Evolutionary conservation across 2,888 invertebrate genomes (phyloP), one percentile per base, ranked within the genome.

Genomic region (Homarus gammarus): DNA sequence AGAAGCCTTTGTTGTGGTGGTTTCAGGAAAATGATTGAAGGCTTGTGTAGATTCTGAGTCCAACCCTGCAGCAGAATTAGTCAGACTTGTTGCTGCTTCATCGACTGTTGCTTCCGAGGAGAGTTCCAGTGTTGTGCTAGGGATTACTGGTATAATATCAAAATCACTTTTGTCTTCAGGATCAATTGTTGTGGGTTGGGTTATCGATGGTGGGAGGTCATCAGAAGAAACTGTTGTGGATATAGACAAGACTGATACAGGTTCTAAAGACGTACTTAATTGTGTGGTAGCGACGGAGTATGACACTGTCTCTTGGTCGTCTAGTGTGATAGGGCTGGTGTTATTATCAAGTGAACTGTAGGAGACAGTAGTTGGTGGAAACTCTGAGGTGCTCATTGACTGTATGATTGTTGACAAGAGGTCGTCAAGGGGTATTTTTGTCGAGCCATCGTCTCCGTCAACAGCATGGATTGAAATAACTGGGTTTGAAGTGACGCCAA

Each of bases 361-460:
- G 27, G 0, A n/a, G 5, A 2, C 18, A 31, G 75, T 75, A 1
- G 75, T 33, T 8, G 49, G 75, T 61, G 73, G 75, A 18, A 40
- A 31, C 31, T 75, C 75, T 61, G 75, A 33, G 2, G 49, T 51
- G n/a, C 33, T 75, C 38, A 75, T 51, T 56, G 85, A 12, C 44
- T 78, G 44, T 18, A 68, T 85, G 33, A 85, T 77, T 22, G 85
- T 68, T 44, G 77, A 44, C 6, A 85, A 36, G 3, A 44, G 38
- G 10, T 85, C 68, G 18, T 77, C 85, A 36, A 78, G 64, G 49
- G 85, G 68, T 31, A 68, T 22, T 49, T 85, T 68, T 6, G 64
- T 77, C 3, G 77, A 51, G 38, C n/a, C 31, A 22, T 31, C 18
- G 6, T 78, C 51, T 27, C 33, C 72, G 15, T 38, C 79, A 18